A percentile compares a stretch with the other conserved stretches of the same genome.
phyloP scores from a whole-genome alignment of 2,888 invertebrate species.

The Melipona beecheii region DNA sequence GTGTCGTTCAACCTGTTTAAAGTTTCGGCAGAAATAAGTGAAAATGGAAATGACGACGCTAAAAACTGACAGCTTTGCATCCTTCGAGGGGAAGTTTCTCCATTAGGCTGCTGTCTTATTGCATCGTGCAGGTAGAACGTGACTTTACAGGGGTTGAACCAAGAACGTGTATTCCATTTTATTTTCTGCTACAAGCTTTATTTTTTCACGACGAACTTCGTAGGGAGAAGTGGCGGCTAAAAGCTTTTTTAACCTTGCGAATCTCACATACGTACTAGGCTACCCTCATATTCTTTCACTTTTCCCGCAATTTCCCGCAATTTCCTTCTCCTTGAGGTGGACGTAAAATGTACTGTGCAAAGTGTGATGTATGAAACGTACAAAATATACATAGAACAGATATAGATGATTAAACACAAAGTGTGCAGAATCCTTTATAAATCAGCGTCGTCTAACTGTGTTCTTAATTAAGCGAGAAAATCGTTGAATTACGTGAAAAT shows the following conservation, averaged over 20 bases:
- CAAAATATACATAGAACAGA: too few species aligned
- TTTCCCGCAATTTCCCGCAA: slow-evolving; percentile 73
- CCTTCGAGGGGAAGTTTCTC: slow-evolving; percentile 36
- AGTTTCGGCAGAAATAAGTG: neutral
- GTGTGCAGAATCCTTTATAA: neutral
- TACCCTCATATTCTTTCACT: neutral
- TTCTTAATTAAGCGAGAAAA: too few species aligned
- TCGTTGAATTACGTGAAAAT: too few species aligned
- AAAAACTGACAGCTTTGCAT: slow-evolving; percentile 28
- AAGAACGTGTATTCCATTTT: slow-evolving; percentile 17
- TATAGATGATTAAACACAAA: neutral
- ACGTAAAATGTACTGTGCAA: too few species aligned
- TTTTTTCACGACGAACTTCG: slow-evolving; percentile 32
- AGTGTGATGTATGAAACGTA: too few species aligned
- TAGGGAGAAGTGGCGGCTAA: slow-evolving; percentile 20
- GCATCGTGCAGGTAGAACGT: slow-evolving; percentile 12
- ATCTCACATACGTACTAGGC: neutral
- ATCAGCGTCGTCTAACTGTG: neutral
- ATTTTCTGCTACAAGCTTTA: slow-evolving; percentile 14
- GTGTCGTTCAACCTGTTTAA: neutral
- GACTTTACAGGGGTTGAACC: neutral
- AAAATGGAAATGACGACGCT: neutral
- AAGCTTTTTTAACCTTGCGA: slow-evolving; percentile 30
- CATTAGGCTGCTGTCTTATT: slow-evolving; percentile 27
- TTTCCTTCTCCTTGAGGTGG: neutral